Evolutionary conservation across 2,797 vertebrate genomes (phyloP), one percentile per base, ranked within the genome.

Genomic region (Delichon dasypus): DNA sequence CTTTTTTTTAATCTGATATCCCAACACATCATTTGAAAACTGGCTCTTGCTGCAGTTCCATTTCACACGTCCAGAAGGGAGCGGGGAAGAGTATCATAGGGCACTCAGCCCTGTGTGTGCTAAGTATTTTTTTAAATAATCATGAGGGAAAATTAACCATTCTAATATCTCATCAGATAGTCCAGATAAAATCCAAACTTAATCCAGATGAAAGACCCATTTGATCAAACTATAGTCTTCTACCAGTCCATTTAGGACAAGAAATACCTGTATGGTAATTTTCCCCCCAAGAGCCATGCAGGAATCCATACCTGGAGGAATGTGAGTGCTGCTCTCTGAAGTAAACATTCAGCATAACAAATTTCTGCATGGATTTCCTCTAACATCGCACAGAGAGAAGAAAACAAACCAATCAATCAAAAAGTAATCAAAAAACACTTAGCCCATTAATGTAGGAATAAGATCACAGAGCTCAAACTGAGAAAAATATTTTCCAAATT

Each of bases 311-410:
- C 99, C 99, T 99, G 99, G 50, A 99, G 98, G 96, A 99, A 99
- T 73, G 99, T 99, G 95, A 99, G 98, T 5, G 99, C 99, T 92
- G 99, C 99, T 97, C 99, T 99, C 98, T 99, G 99, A 80, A 99
- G 98, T 96, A 99, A 98, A 96, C 99, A 99, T 88, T 99, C 99
- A 6, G 99, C 99, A 19, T 99, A 99, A 94, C 99, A 99, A 47
- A 99, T 99, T 92, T 99, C 99, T 22, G 99, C 99, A 3, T 99
- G 99, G 71, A 99, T 99, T 96, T 99, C 99, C 98, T 99, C 99
- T 99, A 98, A 48, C 9, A 30, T 74, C 47, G 96, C 73, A 95
- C 0, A 7, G 21, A 85, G 14, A 1, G 22, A 84, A 58, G 44
- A 89, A 80, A 84, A 60, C 16, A 89, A 85, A 95, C 12, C 27